Evolutionary conservation across 2,888 invertebrate species (phyloP), one percentile per base, ranked within the genome.

Genomic region (Leistus spinibarbis): DNA sequence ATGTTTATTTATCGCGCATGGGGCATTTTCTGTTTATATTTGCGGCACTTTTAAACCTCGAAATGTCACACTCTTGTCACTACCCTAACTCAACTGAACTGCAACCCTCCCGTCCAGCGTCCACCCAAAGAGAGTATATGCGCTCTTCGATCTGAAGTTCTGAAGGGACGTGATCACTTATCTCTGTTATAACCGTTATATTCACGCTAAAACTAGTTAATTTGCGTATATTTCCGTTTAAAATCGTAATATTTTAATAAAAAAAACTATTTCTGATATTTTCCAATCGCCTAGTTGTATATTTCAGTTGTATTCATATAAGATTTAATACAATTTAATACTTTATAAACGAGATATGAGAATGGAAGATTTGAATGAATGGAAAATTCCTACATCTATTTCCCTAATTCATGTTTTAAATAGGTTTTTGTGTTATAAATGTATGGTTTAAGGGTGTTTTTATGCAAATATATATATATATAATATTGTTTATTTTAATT

Each of bases 51-150:
- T 7, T 60, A 60, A 4, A 19, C 22, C 17, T 2, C 20, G 13
- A 1, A 16, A 60, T 60, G 60, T 20, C 13, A 60, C 54, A 54
- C n/a, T 60, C 60, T 22, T 67, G 67, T 67, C 67, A 73, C 73
- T 73, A 73, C 73, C 73, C 73, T 73, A 67, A 67, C 53, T 67
- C 73, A 73, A 73, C 73, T 73, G 67, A 7, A 40, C 7, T 40
- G 40, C 66, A 67, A 56, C 20, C 66, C 54, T 54, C 72, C 60
- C 22, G 13, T 20, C 22, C 19, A 13, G 17, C 54, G 54, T 54
- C 54, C 1, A 2, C 5, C 60, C 60, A 4, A 60, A 17, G 22
- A 54, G 68, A 57, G 17, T 63, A 54, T 22, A 24, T 70, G 53
- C n/a, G 62, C 56, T 60, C 69, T 69, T 69, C 69, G 69, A 69